Conservation (phyloP, 1,140 invertebrate species). For the Drosophila pallidifrons region DNA sequence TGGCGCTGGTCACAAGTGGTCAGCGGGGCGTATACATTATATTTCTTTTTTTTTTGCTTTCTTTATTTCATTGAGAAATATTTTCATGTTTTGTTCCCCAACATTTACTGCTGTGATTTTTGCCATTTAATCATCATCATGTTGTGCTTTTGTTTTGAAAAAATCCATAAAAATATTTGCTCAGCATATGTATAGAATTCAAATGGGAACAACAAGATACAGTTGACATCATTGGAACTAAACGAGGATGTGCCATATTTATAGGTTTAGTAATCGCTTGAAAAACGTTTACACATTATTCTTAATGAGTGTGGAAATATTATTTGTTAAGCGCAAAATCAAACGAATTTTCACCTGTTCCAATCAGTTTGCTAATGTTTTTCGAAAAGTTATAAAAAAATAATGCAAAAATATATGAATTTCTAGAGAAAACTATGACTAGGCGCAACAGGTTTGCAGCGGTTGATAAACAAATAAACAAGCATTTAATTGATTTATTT, state of each 20-base stretch:
- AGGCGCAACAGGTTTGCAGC: background rate
- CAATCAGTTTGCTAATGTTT: conserved; percentile 55
- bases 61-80: conserved; percentile 73
- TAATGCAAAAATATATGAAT: background rate
- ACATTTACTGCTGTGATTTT: conserved; percentile 3
- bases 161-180: conserved; percentile 65
- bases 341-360: conserved; percentile 63
- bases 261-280: conserved; percentile 44
- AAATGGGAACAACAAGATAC: conserved; percentile 8
- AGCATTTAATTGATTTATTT: too few species aligned
- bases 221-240: conserved; percentile 27
- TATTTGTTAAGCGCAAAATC: conserved; percentile 20
- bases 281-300: conserved; percentile 41
- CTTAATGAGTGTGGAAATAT: conserved; percentile 29
- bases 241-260: conserved; percentile 45
- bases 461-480: too few species aligned
- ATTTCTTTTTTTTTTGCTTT: conserved; percentile 8
- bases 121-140: background rate
- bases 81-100: conserved; percentile 18
- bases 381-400: background rate
- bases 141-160: conserved; percentile 56
- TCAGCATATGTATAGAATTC: background rate
- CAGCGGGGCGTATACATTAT: conserved; percentile 12
- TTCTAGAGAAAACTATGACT: background rate
- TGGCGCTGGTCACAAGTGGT: conserved; percentile 9